phyloP scores from a whole-genome alignment of 2,797 vertebrate species.

The Siniperca scherzeri region DNA sequence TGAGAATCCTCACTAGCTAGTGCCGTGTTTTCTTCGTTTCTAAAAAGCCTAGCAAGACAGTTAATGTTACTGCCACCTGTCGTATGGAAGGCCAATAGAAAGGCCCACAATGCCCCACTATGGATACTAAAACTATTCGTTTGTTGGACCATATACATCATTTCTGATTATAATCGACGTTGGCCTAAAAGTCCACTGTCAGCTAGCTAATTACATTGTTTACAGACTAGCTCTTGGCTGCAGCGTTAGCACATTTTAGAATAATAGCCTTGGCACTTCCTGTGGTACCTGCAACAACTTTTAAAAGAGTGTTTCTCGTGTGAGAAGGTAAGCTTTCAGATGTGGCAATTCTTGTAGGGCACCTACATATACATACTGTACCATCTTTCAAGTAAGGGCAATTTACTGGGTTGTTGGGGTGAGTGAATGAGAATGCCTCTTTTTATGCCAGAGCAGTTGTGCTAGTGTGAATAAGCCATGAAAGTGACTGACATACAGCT shows the following conservation, averaged over 20 bases:
- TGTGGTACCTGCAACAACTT: conserved; percentile 12
- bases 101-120: background rate
- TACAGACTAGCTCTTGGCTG: background rate
- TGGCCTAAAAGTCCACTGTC: background rate
- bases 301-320: background rate
- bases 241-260: conserved; percentile 2
- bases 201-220: background rate
- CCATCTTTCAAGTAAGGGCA: conserved; percentile 60
- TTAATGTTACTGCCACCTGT: conserved; percentile 35
- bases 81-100: background rate
- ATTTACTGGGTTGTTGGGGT: conserved; percentile 65
- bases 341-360: conserved; percentile 20
- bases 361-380: conserved; percentile 40
- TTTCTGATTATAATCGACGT: background rate
- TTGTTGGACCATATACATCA: background rate
- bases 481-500: conserved; percentile 83
- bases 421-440: conserved; percentile 69
- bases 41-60: background rate
- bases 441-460: conserved; percentile 64
- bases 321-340: conserved; percentile 37
- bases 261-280: background rate
- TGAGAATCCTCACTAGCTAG: background rate
- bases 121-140: background rate
- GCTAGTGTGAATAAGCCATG: conserved; percentile 81
- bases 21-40: background rate